These are phyloP conservation scores for Ochotona curzoniae DNA, from an alignment of 2,113 vertebrate species.

Conservation along the genomic window DNA sequence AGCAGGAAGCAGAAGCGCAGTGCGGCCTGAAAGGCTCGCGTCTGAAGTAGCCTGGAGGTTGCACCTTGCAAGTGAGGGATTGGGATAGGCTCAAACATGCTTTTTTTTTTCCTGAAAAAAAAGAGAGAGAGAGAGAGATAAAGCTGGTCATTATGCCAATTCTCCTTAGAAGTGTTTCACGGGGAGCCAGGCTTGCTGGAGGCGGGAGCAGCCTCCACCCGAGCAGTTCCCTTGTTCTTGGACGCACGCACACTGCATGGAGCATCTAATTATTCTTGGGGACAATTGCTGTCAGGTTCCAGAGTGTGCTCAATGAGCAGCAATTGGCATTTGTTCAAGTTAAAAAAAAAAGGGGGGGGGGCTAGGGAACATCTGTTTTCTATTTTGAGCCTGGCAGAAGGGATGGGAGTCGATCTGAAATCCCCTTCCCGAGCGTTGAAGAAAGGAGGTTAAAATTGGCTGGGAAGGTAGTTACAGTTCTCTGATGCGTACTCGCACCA, in stretches of 20 bases:
- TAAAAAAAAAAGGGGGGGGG: slow-evolving; percentile 20
- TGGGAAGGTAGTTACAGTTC: slow-evolving; percentile 56
- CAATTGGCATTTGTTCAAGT: slow-evolving; percentile 74
- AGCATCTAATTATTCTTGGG: slow-evolving; percentile 75
- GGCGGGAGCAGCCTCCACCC: not conserved
- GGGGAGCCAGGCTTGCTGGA: not conserved
- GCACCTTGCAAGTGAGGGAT: not conserved
- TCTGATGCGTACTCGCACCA: not conserved
- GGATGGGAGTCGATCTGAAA: slow-evolving; percentile 57
- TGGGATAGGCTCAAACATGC: slow-evolving; percentile 40
- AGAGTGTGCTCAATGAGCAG: slow-evolving; percentile 72
- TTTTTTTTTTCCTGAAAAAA: slow-evolving; percentile 25
- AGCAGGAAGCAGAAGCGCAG: not conserved
- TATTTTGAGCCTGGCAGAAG: slow-evolving; percentile 74
- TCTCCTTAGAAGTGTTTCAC: slow-evolving; percentile 56
- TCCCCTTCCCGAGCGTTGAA: slow-evolving; percentile 20
- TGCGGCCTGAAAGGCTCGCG: not conserved
- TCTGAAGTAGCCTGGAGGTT: slow-evolving; percentile 1
- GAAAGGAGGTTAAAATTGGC: slow-evolving; percentile 35
- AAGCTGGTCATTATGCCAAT: not conserved
- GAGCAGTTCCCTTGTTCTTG: slow-evolving; percentile 47
- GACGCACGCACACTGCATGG: slow-evolving; percentile 32
- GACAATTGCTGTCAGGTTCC: slow-evolving; percentile 77
- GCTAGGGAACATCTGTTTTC: slow-evolving; percentile 80
- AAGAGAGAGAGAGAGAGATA: not conserved